A percentile compares a stretch with the other conserved stretches of the same genome.
Evolutionary conservation across 2,888 invertebrate species (phyloP).

Genomic region (Leptinotarsa peninsularis): DNA sequence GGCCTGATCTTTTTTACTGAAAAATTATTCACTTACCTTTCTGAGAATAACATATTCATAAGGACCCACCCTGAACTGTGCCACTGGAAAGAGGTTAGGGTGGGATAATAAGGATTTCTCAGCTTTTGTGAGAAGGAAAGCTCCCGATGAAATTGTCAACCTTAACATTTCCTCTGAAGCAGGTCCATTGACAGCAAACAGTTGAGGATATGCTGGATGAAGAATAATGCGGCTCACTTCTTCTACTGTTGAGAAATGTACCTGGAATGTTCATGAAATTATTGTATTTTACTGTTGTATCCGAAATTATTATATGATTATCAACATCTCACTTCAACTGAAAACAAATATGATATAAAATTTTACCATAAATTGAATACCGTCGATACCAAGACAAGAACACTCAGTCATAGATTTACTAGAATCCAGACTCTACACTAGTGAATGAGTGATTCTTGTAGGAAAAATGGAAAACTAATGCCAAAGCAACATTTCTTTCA

Average conservation of each 20-base stretch:
- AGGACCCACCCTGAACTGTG: constrained; percentile 53
- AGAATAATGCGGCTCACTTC: constrained; percentile 57
- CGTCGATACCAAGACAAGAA: too few species aligned
- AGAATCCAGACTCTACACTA: too few species aligned
- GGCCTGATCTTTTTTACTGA: too few species aligned
- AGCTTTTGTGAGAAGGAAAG: constrained; percentile 56
- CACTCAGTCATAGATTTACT: too few species aligned
- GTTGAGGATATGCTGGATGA: constrained; percentile 58
- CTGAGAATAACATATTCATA: constrained; percentile 58
- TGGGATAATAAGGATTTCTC: constrained; percentile 50
- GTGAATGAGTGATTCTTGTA: too few species aligned
- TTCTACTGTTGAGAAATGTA: constrained; percentile 55
- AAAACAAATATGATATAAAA: too few species aligned
- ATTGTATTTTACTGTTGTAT: too few species aligned
- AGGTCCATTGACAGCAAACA: constrained; percentile 57
- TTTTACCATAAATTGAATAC: too few species aligned
- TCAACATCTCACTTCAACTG: too few species aligned
- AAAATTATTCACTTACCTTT: constrained; percentile 50
- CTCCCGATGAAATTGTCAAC: constrained; percentile 55
- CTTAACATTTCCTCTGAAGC: constrained; percentile 57
- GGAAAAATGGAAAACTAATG: too few species aligned
- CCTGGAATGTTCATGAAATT: constrained; percentile 49
- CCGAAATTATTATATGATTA: too few species aligned
- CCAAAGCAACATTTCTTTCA: too few species aligned
- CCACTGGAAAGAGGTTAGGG: constrained; percentile 53